Conservation (phyloP, 1,140 invertebrate genomes). For the Brachionus paranguensis region DNA sequence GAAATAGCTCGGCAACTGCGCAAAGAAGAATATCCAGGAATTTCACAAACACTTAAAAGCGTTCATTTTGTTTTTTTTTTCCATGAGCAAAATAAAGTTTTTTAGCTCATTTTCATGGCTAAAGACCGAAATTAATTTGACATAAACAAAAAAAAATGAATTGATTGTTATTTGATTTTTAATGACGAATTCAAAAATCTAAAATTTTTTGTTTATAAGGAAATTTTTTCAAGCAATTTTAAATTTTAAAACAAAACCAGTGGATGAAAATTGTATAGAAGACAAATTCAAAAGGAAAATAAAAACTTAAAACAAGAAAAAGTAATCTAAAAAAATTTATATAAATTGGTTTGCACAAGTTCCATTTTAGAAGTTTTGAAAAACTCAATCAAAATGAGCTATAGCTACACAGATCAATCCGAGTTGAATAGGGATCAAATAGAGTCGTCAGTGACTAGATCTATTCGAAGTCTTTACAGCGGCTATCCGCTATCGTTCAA, state of each 20-base stretch:
- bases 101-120: not conserved
- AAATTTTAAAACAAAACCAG: not conserved
- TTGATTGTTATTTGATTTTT: not conserved
- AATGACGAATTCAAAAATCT: not conserved
- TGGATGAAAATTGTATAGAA: slow-evolving; percentile 21
- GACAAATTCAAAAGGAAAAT: not conserved
- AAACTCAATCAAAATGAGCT: slow-evolving; percentile 8
- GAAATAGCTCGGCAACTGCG: not conserved
- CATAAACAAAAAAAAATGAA: slow-evolving; percentile 10
- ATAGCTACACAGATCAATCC: not conserved
- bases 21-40: not conserved
- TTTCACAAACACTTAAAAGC: not conserved
- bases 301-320: not conserved
- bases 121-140: slow-evolving; percentile 7
- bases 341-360: not conserved
- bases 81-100: not conserved
- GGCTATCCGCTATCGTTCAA: not conserved
- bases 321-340: slow-evolving; percentile 6
- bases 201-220: slow-evolving; percentile 11
- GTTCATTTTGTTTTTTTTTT: not conserved
- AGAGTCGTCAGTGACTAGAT: not conserved
- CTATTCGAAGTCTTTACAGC: slow-evolving; percentile 4
- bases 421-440: not conserved
- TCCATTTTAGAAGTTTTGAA: slow-evolving; percentile 2
- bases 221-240: not conserved